Evolutionary conservation across 2,797 vertebrate species (phyloP), one percentile per base, ranked within the genome.

Genomic region (Enteromius treurensis): DNA sequence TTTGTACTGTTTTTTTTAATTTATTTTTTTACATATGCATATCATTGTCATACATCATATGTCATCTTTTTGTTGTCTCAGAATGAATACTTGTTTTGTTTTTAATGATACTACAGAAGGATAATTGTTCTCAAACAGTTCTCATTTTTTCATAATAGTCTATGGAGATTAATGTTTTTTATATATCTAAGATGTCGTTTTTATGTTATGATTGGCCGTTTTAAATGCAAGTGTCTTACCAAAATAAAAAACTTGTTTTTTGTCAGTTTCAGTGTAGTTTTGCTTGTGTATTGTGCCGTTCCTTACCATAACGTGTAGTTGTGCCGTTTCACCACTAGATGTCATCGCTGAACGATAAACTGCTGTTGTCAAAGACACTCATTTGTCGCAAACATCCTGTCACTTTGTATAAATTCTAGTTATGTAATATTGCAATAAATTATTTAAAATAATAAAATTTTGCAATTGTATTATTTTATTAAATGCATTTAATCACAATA

Each of bases 171-270:
- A 67, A 17, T 0, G 3, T 23, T 67, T 78, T 78, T 79, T 34
- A 40, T 49, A 29, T n/a, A 79, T 67, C 37, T 37, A 34, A 49
- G 37, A 8, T 51, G 1, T 40, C 0, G 0, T 47, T 34, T 64
- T 78, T 78, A 23, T 78, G 40, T 65, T 2, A 34, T 65, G 26
- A 49, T 60, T 65, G 60, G 1, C 19, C n/a, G 13, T 64, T 77
- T 77, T 47, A 79, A 49, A 47, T 47, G 11, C 77, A 78, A 51
- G 17, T 65, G 11, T 65, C 42, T 78, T 5, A 15, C 14, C 17
- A n/a, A 73, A 81, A 73, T 71, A 71, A 81, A 71, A 42, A 4
- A 0, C 17, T 42, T 58, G 10, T 40, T 10, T 32, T 51, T 64
- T 68, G 1, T 42, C 37, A 10, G 4, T 79, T 69, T 64, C 23